Conservation (phyloP, 2,113 vertebrate species). For the Plecotus auritus region DNA sequence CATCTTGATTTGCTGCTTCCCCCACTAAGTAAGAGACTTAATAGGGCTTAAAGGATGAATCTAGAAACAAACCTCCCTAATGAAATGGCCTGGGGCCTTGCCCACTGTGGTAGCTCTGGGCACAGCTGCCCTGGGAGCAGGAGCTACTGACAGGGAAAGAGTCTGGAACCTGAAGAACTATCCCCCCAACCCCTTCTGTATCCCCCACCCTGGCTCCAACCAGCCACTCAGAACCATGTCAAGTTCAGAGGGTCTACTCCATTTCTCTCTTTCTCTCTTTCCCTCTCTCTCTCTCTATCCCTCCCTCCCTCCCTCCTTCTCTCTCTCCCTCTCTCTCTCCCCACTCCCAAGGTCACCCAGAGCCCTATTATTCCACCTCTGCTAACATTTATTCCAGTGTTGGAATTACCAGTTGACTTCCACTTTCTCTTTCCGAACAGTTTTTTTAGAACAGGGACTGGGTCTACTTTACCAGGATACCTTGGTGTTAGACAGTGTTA, state of each 20-base stretch:
- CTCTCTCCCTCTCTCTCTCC: neutral
- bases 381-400: neutral
- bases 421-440: neutral
- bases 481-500: neutral
- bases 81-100: slow-evolving; percentile 74
- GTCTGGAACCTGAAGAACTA: neutral
- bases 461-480: neutral
- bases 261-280: neutral
- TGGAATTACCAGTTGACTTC: neutral
- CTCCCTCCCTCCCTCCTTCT: neutral
- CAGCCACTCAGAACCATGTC: neutral
- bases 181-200: neutral
- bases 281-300: neutral
- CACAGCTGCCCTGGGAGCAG: slow-evolving; percentile 52
- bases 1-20: slow-evolving; percentile 85
- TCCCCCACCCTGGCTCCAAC: neutral
- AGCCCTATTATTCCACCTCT: neutral
- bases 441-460: neutral
- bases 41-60: slow-evolving; percentile 80
- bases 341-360: neutral
- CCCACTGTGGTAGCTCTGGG: neutral
- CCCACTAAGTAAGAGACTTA: slow-evolving; percentile 80
- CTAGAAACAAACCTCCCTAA: slow-evolving; percentile 78
- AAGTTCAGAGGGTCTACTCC: neutral
- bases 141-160: slow-evolving; percentile 32